Evolutionary conservation across 2,113 vertebrate species (phyloP).

Genomic region (Tauraco erythrolophus): DNA sequence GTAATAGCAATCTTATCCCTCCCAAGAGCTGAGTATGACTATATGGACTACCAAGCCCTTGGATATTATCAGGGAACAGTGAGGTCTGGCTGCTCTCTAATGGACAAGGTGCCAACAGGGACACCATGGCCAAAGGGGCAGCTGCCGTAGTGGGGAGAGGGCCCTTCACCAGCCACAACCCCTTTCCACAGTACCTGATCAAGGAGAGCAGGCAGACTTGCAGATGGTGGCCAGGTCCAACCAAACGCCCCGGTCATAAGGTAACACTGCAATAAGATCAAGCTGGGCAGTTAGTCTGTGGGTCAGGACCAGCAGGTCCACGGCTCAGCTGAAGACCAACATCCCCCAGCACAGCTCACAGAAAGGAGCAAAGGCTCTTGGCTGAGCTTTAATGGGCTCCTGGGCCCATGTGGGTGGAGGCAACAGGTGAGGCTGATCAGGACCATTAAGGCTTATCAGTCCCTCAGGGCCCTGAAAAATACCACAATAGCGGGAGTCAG

Average conservation of each 20-base stretch:
- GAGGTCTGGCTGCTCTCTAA: not conserved
- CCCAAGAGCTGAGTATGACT: not conserved
- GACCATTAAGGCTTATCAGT: not conserved
- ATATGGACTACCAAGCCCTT: not conserved
- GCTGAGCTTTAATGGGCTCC: not conserved
- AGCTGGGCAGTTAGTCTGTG: not conserved
- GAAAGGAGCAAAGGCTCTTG: rapidly evolving
- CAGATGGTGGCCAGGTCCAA: not conserved
- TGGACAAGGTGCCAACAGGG: not conserved
- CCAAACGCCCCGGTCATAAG: no score
- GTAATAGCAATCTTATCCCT: not conserved
- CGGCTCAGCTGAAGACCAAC: not conserved
- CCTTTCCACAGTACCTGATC: not conserved
- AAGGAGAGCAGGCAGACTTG: not conserved
- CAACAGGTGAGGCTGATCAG: not conserved
- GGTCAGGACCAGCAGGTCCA: rapidly evolving
- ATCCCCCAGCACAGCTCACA: not conserved
- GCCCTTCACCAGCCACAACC: rapidly evolving
- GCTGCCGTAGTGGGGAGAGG: rapidly evolving
- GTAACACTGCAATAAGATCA: rapidly evolving
- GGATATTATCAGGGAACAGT: not conserved
- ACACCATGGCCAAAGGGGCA: rapidly evolving
- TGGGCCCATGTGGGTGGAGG: not conserved
- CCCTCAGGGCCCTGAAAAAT: not conserved
- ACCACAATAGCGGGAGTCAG: not conserved